Evolutionary conservation across 2,888 invertebrate genomes (phyloP).

Genomic region (Drosophila barbarae): DNA sequence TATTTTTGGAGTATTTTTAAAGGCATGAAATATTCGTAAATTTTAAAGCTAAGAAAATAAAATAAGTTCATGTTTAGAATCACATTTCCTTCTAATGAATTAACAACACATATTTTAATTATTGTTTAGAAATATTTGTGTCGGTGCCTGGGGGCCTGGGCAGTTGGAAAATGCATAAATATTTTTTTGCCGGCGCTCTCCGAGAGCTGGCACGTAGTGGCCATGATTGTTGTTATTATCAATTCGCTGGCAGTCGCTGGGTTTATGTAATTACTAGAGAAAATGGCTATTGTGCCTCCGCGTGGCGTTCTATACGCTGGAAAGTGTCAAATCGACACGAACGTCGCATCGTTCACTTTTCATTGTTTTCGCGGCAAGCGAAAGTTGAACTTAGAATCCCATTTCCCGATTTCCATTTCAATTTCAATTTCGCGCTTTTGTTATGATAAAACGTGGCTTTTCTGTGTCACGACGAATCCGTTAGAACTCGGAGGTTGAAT

Average conservation of each 20-base stretch:
- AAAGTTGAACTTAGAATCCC: slow-evolving; percentile 28
- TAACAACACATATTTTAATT: background rate
- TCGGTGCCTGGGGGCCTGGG: slow-evolving; percentile 1
- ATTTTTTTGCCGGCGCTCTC: slow-evolving; percentile 29
- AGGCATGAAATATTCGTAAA: too few species aligned
- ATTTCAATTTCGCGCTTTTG: slow-evolving; percentile 14
- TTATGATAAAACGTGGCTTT: slow-evolving; percentile 18
- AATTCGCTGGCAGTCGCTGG: slow-evolving; percentile 20
- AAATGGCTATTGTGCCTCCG: slow-evolving; percentile 4
- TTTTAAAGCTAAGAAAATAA: background rate
- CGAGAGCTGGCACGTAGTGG: slow-evolving; percentile 33
- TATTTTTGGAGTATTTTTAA: too few species aligned
- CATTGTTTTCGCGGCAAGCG: slow-evolving; percentile 25
- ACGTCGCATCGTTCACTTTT: slow-evolving; percentile 24
- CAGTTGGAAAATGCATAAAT: slow-evolving; percentile 32
- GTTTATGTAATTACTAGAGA: slow-evolving; percentile 33
- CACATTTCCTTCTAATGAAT: background rate
- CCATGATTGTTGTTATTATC: slow-evolving; percentile 35
- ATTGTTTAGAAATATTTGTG: background rate
- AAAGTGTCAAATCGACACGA: slow-evolving; percentile 23
- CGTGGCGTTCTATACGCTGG: slow-evolving; percentile 8
- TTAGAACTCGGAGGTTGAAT: slow-evolving; percentile 9
- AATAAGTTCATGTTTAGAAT: too few species aligned
- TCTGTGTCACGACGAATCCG: slow-evolving; percentile 16
- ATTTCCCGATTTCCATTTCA: slow-evolving; percentile 7